phyloP scores from a whole-genome alignment of 2,888 invertebrate species.

The Metellina segmentata region DNA sequence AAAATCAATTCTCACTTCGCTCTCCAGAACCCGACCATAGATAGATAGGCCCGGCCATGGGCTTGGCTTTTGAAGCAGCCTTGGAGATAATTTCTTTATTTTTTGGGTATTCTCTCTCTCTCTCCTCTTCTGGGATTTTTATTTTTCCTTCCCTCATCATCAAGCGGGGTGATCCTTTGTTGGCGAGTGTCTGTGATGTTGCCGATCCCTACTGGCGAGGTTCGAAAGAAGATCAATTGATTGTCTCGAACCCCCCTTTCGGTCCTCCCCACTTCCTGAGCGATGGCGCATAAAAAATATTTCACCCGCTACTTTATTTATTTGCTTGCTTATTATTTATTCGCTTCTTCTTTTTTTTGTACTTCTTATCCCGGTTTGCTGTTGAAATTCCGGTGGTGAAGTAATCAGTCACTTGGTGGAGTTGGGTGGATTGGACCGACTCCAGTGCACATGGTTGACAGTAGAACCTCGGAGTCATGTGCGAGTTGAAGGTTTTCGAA shows the following conservation, averaged over 20 bases:
- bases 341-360: neutral
- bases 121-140: constrained; percentile 6
- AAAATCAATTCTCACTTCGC: constrained; percentile 69
- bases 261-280: too few species aligned
- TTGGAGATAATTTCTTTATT: constrained; percentile 32
- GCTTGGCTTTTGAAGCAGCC: constrained; percentile 2
- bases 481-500: too few species aligned
- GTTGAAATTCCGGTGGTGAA: too few species aligned
- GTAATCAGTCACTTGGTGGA: too few species aligned
- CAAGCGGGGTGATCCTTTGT: constrained; percentile 48
- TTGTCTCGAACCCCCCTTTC: constrained; percentile 13
- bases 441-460: too few species aligned
- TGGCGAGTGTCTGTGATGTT: constrained; percentile 43
- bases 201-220: constrained; percentile 39
- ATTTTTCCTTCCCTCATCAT: constrained; percentile 28
- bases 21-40: constrained; percentile 11
- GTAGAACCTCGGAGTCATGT: too few species aligned
- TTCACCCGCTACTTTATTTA: neutral
- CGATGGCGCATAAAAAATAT: neutral
- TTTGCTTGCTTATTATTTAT: too few species aligned
- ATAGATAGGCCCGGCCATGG: neutral
- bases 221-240: constrained; percentile 71
- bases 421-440: too few species aligned
- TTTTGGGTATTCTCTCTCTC: constrained; percentile 30
- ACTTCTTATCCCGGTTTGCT: neutral